Conservation (phyloP, 2,888 invertebrate species). For the Drosophila ezoana region DNA sequence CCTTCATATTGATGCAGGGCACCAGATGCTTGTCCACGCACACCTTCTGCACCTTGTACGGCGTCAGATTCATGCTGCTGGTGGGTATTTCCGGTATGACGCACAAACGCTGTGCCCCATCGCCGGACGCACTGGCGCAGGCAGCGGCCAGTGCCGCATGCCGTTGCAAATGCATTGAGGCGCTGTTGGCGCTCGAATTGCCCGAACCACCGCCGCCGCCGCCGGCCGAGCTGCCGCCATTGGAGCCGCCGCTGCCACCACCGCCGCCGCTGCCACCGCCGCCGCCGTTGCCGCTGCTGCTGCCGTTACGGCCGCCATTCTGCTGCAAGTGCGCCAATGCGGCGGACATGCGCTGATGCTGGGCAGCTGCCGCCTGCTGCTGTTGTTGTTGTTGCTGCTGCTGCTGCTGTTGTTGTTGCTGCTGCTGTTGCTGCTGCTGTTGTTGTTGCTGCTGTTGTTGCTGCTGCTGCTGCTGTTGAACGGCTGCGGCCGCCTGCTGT, state of each 20-base stretch:
- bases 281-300: background rate
- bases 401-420: slow-evolving; percentile 78
- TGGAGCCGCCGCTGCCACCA: slow-evolving; percentile 4
- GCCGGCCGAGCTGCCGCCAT: slow-evolving; percentile 27
- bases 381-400: slow-evolving; percentile 80
- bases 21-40: slow-evolving; percentile 92
- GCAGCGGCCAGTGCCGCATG: slow-evolving; percentile 80
- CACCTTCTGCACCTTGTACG: slow-evolving; percentile 93
- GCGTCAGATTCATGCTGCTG: slow-evolving; percentile 89
- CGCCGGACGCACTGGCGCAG: slow-evolving; percentile 63
- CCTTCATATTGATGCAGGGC: slow-evolving; percentile 94
- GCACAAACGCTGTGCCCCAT: slow-evolving; percentile 85
- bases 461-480: slow-evolving; percentile 77
- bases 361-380: slow-evolving; percentile 66
- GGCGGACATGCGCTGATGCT: slow-evolving; percentile 75
- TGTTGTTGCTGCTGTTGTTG: slow-evolving; percentile 59
- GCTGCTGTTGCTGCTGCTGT: slow-evolving; percentile 73
- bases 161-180: slow-evolving; percentile 86
- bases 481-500: slow-evolving; percentile 70
- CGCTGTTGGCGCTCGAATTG: slow-evolving; percentile 53
- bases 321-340: slow-evolving; percentile 72
- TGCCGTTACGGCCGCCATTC: slow-evolving; percentile 56
- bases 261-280: slow-evolving; percentile 15
- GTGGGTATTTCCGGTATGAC: slow-evolving; percentile 90
- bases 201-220: slow-evolving; percentile 23